A percentile compares a stretch with the other conserved stretches of the same genome.
phyloP scores from a whole-genome alignment of 2,797 vertebrate species.

The Rhincodon typus region DNA sequence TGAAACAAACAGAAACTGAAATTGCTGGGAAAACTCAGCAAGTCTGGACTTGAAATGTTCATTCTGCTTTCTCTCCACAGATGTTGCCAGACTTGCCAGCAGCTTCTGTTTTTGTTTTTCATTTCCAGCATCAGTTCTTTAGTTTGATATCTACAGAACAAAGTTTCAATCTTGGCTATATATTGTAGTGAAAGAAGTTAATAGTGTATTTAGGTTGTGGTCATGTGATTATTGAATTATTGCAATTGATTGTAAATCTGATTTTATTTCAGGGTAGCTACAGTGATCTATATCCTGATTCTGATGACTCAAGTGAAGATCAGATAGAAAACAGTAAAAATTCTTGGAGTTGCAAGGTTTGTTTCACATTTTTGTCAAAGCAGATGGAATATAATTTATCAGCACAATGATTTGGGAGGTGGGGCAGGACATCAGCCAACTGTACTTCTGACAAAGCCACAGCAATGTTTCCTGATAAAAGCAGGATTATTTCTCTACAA shows the following conservation, averaged over 20 bases:
- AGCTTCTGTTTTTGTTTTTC: too few species aligned
- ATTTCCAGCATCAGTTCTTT: too few species aligned
- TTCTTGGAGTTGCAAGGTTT: conserved; percentile 97
- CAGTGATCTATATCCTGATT: conserved; percentile 94
- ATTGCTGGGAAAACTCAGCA: too few species aligned
- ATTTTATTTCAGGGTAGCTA: conserved; percentile 80
- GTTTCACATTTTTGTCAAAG: conserved; percentile 40
- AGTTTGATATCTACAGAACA: not conserved
- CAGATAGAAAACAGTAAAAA: conserved; percentile 99
- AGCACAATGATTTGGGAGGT: not conserved
- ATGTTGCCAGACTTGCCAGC: too few species aligned
- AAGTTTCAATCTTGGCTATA: not conserved
- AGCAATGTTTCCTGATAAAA: not conserved
- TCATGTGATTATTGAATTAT: not conserved
- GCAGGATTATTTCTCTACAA: not conserved
- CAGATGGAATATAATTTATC: not conserved
- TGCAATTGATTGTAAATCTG: conserved; percentile 37
- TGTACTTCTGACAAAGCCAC: not conserved
- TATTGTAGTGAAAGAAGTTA: not conserved
- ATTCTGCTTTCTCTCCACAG: too few species aligned
- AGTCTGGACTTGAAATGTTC: too few species aligned
- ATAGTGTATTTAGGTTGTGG: not conserved
- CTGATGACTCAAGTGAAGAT: conserved; percentile 95
- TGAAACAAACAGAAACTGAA: too few species aligned
- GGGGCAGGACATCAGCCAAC: not conserved